A percentile compares a stretch with the other conserved stretches of the same genome.
These are phyloP conservation scores for Ceyx cyanopectus DNA, from an alignment of 2,113 vertebrate species.

Conservation along the genomic window DNA sequence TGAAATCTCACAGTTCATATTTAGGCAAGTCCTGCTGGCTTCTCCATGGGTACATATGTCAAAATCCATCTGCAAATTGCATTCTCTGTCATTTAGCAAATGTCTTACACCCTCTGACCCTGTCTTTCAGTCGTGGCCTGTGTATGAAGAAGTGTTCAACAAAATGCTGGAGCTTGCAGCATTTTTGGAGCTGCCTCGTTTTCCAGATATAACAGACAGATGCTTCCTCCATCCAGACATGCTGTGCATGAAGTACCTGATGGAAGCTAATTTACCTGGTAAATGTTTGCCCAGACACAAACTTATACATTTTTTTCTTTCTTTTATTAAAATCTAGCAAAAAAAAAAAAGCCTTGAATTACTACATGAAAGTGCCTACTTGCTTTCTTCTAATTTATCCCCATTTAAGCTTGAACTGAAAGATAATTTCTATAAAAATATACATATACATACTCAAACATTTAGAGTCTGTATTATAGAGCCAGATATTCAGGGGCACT, in stretches of 20 bases:
- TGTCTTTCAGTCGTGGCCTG: slow-evolving; percentile 83
- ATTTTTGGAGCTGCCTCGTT: slow-evolving; percentile 84
- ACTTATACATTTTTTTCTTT: slow-evolving; percentile 25
- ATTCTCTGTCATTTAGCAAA: background rate
- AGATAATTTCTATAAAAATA: background rate
- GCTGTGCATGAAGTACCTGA: slow-evolving; percentile 88
- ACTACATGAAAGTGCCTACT: background rate
- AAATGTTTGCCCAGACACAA: background rate
- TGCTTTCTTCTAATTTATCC: background rate
- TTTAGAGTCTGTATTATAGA: background rate
- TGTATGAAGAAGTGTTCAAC: slow-evolving; percentile 77
- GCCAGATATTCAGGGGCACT: background rate
- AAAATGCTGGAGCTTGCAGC: slow-evolving; percentile 75
- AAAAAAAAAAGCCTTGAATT: background rate
- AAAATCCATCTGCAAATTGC: background rate
- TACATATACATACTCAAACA: background rate
- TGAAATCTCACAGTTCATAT: background rate
- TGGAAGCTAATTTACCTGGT: slow-evolving; percentile 93
- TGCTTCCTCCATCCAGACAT: slow-evolving; percentile 88
- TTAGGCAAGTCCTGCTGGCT: background rate
- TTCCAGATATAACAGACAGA: slow-evolving; percentile 84
- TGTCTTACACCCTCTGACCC: background rate
- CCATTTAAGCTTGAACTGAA: background rate
- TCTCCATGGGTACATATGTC: background rate
- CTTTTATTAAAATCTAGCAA: slow-evolving; percentile 18